Evolutionary conservation across 2,888 invertebrate species (phyloP).

Genomic region (Gymnoscelis rufifasciata): DNA sequence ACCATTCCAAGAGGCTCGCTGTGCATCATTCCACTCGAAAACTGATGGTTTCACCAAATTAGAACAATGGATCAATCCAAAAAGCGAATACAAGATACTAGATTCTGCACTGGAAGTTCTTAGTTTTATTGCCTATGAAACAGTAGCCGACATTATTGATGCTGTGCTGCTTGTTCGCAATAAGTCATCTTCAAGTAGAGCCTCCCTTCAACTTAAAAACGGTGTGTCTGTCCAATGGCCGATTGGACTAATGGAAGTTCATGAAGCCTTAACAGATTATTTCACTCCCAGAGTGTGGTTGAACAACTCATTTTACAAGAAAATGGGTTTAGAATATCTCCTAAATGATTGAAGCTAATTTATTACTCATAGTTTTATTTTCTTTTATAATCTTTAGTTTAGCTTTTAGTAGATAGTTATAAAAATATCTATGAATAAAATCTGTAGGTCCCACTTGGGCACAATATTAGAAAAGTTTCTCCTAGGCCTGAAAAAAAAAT

Average conservation of each 20-base stretch:
- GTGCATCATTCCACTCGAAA: slow-evolving; percentile 81
- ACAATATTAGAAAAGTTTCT: no score
- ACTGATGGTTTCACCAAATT: slow-evolving; percentile 78
- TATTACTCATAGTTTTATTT: background rate
- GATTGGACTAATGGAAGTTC: slow-evolving; percentile 89
- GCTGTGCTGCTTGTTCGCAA: slow-evolving; percentile 88
- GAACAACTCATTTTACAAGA: slow-evolving; percentile 71
- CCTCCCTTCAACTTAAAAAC: background rate
- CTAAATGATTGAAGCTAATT: slow-evolving; percentile 1
- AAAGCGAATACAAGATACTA: slow-evolving; percentile 80
- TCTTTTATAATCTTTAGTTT: no score
- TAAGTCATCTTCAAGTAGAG: slow-evolving; percentile 56
- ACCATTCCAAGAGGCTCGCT: slow-evolving; percentile 88
- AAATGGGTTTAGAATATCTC: slow-evolving; percentile 65
- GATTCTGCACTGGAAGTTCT: slow-evolving; percentile 86
- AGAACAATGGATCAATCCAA: slow-evolving; percentile 81
- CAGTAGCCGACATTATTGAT: slow-evolving; percentile 92
- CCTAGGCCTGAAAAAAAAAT: no score
- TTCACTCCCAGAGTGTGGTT: slow-evolving; percentile 80
- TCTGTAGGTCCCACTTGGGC: no score
- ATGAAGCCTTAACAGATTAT: slow-evolving; percentile 88
- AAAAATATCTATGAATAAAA: no score
- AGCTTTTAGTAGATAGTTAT: no score
- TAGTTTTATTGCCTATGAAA: slow-evolving; percentile 92
- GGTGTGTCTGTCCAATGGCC: slow-evolving; percentile 69